Evolutionary conservation across 92 coral and sea anemone species (phyloP).

Genomic region (Diadumene lineata): DNA sequence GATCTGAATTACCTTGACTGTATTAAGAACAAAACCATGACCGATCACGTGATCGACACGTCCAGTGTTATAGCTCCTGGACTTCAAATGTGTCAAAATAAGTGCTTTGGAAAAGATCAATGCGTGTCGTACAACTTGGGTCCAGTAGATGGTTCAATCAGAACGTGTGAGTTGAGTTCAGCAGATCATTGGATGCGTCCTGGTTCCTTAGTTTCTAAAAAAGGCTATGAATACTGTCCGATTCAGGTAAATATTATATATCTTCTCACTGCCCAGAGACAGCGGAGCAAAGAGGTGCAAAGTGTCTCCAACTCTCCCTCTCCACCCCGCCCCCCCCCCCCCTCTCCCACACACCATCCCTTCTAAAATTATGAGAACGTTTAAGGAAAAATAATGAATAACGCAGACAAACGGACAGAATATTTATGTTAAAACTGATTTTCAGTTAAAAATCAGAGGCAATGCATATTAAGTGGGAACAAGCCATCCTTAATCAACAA

Average conservation of each 20-base stretch:
- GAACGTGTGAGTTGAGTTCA: slow-evolving; percentile 23
- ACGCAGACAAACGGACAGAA: too few species aligned
- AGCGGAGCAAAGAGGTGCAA: too few species aligned
- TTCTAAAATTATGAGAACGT: too few species aligned
- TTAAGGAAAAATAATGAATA: too few species aligned
- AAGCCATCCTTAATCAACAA: too few species aligned
- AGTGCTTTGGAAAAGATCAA: slow-evolving; percentile 1
- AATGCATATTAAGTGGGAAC: too few species aligned
- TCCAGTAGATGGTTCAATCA: slow-evolving; percentile 21
- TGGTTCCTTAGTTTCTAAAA: not conserved
- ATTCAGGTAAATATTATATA: slow-evolving; percentile 1
- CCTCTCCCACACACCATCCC: too few species aligned
- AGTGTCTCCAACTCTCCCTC: too few species aligned
- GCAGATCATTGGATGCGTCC: slow-evolving; percentile 14
- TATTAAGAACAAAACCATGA: slow-evolving; percentile 6
- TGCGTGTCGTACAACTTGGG: slow-evolving; percentile 39
- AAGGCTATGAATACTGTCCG: slow-evolving; percentile 18
- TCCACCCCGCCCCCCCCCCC: too few species aligned
- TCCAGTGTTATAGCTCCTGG: slow-evolving; percentile 7
- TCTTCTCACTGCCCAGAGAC: too few species aligned
- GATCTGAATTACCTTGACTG: slow-evolving; percentile 3
- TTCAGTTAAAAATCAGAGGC: too few species aligned
- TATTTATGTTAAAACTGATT: too few species aligned
- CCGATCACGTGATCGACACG: slow-evolving; percentile 28
- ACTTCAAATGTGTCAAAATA: slow-evolving; percentile 1